Evolutionary conservation across 2,797 vertebrate species (phyloP), one percentile per base, ranked within the genome.

Genomic region (Ptychobarbus kaznakovi): DNA sequence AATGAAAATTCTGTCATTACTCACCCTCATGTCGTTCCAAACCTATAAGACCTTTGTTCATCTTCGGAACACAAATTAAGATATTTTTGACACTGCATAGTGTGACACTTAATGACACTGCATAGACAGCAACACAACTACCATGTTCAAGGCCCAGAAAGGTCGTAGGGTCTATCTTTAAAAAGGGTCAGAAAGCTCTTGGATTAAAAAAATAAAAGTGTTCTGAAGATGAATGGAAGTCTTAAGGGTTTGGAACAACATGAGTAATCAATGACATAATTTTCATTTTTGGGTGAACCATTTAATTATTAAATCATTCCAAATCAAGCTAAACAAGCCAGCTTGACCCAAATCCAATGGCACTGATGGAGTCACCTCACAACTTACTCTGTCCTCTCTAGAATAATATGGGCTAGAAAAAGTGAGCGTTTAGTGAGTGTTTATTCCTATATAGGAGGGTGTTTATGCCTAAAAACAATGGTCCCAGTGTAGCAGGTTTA

Each of bases 401-500:
- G 84, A 85, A 82, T 66, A 80, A 83, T 40, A 42, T 77, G n/a
- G 53, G 51, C 86, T 66, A 85, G 82, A 84, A 65, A 80, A 84
- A 72, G 81, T 85, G 53, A 83, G 85, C 38, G 44, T 82, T 32
- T 32, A 32, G 32, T 81, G 56, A 68, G 61, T 88, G 56, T 85
- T 79, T 69, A 56, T 78, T 65, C 68, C 20, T 83, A 74, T 56
- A 53, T 25, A 38, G 76, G 72, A 58, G 58, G 51, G 69, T 56
- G 53, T 85, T 87, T 89, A 89, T 89, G 87, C 78, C 32, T 68
- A 81, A 83, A 20, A 90, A 85, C 84, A 88, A 88, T 90, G 90
- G 90, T 89, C 90, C 90, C 90, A 89, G 86, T 86, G 78, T 86
- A 86, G 84, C 68, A 85, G 76, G 82, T 88, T 86, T 85, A 81